Evolutionary conservation across 2,797 vertebrate species (phyloP), one percentile per base, ranked within the genome.

Genomic region (Phoxinus dragarum): DNA sequence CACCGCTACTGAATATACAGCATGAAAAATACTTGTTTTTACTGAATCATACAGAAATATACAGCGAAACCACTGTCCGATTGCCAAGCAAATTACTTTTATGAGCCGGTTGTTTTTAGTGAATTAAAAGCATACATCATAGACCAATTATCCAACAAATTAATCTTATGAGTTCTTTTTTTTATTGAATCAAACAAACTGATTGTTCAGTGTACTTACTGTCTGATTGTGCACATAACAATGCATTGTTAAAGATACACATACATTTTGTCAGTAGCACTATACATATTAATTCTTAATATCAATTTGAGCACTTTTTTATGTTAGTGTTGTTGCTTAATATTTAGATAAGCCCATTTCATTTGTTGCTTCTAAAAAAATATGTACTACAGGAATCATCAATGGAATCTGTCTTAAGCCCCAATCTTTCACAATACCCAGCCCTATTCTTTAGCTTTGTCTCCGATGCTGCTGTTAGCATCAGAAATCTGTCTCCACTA

Each of bases 401-500:
- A 64, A 19, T 19, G 17, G 34, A 67, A 38, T 38, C 8, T 21
- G 17, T 38, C 73, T 75, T 75, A 54, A 38, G 27, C 27, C 27
- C 27, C 27, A 38, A 14, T 16, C 31, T 38, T 54, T 54, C 31
- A 75, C 10, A 12, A 59, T 77, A 40, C 7, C 34, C 21, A 17
- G 16, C 12, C 7, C 4, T 27, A 17, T 77, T 77, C 12, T 77
- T 40, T 38, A 77, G 21, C 52, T 67, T 64, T 61, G 49, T 84
- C 78, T 84, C 77, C 27, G 2, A 17, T 74, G n/a, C 34, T 40
- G 27, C 47, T 56, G 73, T 75, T 89, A 75, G 78, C 56, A n/a
- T 84, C 73, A 68, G 47, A 83, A 81, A 79, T 85, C 80, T 86
- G 77, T 80, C 49, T 86, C 80, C 87, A 80, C 82, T 78, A 90